Base-by-base conservation (phyloP, 2,888 invertebrate species). In the Thera britannica region DNA sequence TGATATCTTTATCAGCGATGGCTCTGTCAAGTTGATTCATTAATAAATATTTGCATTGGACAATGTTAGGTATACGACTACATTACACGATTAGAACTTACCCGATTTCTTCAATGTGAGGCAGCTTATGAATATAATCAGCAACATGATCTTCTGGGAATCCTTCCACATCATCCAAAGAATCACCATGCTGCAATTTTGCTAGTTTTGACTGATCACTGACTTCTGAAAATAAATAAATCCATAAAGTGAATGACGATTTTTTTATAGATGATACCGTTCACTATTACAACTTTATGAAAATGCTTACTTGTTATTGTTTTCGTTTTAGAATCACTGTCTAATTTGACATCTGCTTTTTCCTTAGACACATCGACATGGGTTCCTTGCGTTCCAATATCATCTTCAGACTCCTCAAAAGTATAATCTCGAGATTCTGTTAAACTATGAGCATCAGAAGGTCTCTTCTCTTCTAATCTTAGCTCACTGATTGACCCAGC, bases 331-430 rank as follows among this genome's bases (percentile, higher is more conserved):
- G 77, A 74, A 36, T 89, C 89, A 52, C 76, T 73, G 64, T 92
- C 90, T 62, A 73, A 71, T 75, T 87, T 90, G 8, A 75, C 72
- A 71, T 90, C 90, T 34, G 78, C 54, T 74, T 83, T 89, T 9
- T 89, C 90, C 72, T 85, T 90, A 9, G 85, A 83, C 38, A 77
- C 69, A 72, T 91, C 92, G 46, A 90, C 84, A 70, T 93, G 90
- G 7, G 91, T 89, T 44, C 90, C 92, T 73, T 90, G 92, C 23
- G 92, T 92, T 52, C 86, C 90, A 66, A 94, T 92, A 67, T 94
- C 94, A 68, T 94, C 94, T 82, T 94, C 94, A 0, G 94, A 94
- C 74, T 94, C 94, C 75, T 94, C 94, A 74, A 94, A 94, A 0
- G 94, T 94, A 65, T 94, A 94, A 74, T 94, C 94, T 72, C 89